Evolutionary conservation across 2,113 vertebrate species (phyloP).

Genomic region (Bubo scandiacus): DNA sequence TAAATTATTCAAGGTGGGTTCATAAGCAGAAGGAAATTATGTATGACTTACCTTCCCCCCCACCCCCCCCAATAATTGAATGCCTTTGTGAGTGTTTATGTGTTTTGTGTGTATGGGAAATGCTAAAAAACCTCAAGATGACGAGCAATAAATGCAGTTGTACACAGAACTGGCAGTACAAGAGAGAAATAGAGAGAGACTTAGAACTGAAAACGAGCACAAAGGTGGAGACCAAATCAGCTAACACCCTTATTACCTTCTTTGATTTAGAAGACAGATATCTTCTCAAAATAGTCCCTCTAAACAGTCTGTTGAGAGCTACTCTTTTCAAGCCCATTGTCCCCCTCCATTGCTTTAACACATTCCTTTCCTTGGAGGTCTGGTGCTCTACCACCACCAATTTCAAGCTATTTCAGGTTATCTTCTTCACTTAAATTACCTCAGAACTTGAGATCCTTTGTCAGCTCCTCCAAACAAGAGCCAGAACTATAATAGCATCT

Average conservation of each 20-base stretch:
- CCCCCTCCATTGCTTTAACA: neutral
- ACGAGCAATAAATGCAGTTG: neutral
- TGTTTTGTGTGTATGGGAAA: neutral
- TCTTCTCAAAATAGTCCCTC: neutral
- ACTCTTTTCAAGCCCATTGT: neutral
- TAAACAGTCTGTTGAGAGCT: neutral
- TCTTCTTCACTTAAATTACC: neutral
- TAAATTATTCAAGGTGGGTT: neutral
- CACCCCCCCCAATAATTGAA: rapidly evolving
- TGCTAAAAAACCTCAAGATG: neutral
- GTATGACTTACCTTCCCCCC: neutral
- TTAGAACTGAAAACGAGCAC: neutral
- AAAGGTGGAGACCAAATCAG: neutral
- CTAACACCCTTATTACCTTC: neutral
- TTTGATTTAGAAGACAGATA: neutral
- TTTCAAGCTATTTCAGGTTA: neutral
- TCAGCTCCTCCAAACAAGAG: neutral
- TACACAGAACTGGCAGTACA: neutral
- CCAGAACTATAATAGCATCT: neutral
- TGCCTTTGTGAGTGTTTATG: neutral
- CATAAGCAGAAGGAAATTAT: neutral
- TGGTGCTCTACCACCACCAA: neutral
- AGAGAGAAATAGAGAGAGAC: neutral
- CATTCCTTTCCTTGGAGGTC: neutral
- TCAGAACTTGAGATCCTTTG: neutral